Evolutionary conservation across 1,140 invertebrate genomes (phyloP).

Genomic region (Proctacanthus coquilletti): DNA sequence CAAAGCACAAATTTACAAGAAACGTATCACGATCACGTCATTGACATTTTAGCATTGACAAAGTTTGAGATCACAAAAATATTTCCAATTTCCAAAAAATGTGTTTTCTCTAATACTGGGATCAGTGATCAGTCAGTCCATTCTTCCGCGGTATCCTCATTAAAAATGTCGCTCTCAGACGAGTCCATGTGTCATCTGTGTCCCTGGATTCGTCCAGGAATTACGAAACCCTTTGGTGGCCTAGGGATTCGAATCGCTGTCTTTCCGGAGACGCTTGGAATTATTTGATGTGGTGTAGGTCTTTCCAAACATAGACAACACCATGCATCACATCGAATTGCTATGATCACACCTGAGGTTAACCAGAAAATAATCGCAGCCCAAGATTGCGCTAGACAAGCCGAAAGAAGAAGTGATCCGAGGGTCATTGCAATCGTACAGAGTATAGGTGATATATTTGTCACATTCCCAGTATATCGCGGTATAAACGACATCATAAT

Average conservation of each 20-base stretch:
- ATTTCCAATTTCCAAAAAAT: no score
- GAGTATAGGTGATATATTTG: constrained; percentile 21
- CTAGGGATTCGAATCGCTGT: constrained; percentile 21
- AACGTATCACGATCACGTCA: no score
- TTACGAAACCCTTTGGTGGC: constrained; percentile 19
- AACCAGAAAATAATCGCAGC: constrained; percentile 23
- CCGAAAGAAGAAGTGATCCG: constrained; percentile 16
- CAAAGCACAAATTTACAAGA: no score
- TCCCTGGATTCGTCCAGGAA: constrained; percentile 13
- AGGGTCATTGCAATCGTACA: constrained; percentile 17
- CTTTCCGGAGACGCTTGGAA: constrained; percentile 22
- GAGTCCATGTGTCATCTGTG: constrained; percentile 28
- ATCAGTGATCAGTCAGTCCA: constrained; percentile 8
- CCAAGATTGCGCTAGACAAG: constrained; percentile 20
- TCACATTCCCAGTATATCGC: constrained; percentile 18
- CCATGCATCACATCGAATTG: constrained; percentile 23
- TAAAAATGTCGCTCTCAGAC: constrained; percentile 17
- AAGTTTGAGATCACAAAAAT: no score
- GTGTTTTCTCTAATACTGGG: no score
- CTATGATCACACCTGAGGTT: constrained; percentile 15
- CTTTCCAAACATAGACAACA: constrained; percentile 26
- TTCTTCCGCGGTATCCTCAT: constrained; percentile 7
- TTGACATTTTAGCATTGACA: no score
- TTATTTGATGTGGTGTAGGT: constrained; percentile 16
- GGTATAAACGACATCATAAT: constrained; percentile 27